Base-by-base conservation (phyloP, 2,797 vertebrate species). In the Carcharodon carcharias region DNA sequence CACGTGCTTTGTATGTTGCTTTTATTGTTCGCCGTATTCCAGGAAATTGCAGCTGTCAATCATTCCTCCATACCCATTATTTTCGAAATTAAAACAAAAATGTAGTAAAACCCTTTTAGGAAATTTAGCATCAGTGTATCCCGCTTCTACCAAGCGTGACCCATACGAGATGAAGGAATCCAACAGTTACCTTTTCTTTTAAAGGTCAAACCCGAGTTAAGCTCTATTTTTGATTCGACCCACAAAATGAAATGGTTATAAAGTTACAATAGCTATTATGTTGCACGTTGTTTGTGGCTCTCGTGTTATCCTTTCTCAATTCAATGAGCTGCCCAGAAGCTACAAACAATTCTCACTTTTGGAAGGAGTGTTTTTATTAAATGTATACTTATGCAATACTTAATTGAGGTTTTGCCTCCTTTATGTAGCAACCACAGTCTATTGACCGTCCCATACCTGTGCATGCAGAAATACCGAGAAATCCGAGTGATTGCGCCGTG, bases 1-100 rank as follows among this genome's bases (percentile, higher is more conserved):
- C 94, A 95, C 45, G 94, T 95, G 94, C 67, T 95, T 95, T 95
- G 69, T 95, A 54, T 56, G 40, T 50, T 35, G 16, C 31, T 50
- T 35, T 95, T 69, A 71, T 77, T 95, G 94, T 77, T 58, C 69
- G 12, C 18, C 69, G 3, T 35, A 54, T 35, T 58, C 94, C 94
- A 23, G 71, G 69, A 95, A 71, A 77, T 73, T 95, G 28, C 69
- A 54, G 94, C 54, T n/a, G 69, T 56, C 94, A 58, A 58, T 95
- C 91, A 40, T 45, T 63, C 21, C 35, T 23, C 58, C 56, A 40
- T 7, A 40, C 61, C 16, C 88, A 56, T 91, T 91, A 63, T n/a
- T 91, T 91, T 63, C 31, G 28, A 91, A 58, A 31, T 89, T 11
- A 31, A 45, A 31, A 31, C 2, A 58, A 89, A 58, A 54, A 26